Percentiles rank a stretch among this genome's conserved stretches.
Evolutionary conservation across 2,888 invertebrate genomes (phyloP).

Genomic region (Drosophila anceps): DNA sequence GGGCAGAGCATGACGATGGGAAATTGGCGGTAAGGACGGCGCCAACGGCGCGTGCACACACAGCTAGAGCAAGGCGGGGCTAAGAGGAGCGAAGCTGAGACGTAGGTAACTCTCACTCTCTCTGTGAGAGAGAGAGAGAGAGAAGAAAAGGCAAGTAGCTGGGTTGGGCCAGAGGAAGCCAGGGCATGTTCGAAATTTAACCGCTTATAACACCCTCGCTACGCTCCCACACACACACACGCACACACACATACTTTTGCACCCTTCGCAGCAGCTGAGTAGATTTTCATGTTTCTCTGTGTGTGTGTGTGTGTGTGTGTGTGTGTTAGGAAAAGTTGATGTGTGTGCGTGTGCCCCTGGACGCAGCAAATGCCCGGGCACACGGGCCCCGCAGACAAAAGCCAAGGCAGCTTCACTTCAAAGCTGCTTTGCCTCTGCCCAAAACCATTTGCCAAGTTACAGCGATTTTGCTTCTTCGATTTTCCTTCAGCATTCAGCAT

Average conservation of each 20-base stretch:
- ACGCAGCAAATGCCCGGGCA: slow-evolving; percentile 64
- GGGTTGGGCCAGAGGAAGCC: slow-evolving; percentile 15
- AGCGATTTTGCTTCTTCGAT: slow-evolving; percentile 19
- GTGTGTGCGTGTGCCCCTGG: slow-evolving; percentile 46
- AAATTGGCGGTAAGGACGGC: slow-evolving; percentile 58
- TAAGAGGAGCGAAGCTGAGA: slow-evolving; percentile 8
- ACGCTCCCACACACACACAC: slow-evolving; percentile 31
- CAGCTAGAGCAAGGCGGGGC: background rate
- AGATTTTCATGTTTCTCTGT: slow-evolving; percentile 72
- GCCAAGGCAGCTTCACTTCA: slow-evolving; percentile 31
- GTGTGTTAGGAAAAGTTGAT: slow-evolving; percentile 18
- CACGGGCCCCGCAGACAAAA: slow-evolving; percentile 38
- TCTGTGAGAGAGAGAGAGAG: background rate
- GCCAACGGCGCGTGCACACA: slow-evolving; percentile 51
- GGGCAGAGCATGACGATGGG: slow-evolving; percentile 34
- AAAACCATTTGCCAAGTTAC: slow-evolving; percentile 31
- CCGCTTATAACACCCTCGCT: slow-evolving; percentile 77
- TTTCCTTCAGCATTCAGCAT: slow-evolving; percentile 15
- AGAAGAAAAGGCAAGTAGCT: background rate
- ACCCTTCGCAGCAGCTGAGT: slow-evolving; percentile 63
- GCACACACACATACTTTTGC: slow-evolving; percentile 38
- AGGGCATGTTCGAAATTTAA: slow-evolving; percentile 67
- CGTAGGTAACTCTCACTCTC: slow-evolving; percentile 26
- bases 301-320: slow-evolving; percentile 23
- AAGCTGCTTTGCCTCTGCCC: background rate